Evolutionary conservation across 2,113 vertebrate genomes (phyloP), one percentile per base, ranked within the genome.

Genomic region (Ptychochromis oligacanthus): DNA sequence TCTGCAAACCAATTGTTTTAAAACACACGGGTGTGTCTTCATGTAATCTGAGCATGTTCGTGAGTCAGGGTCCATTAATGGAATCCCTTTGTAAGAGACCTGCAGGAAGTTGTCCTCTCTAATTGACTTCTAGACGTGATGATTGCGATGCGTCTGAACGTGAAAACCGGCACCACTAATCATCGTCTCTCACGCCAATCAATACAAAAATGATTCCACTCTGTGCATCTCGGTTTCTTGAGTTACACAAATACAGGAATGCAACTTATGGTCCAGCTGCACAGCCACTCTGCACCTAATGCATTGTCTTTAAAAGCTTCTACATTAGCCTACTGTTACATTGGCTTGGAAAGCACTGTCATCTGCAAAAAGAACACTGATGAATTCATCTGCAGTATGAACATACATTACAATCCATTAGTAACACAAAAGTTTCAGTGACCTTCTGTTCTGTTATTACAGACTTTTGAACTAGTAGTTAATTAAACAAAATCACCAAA

Each of bases 171-270:
- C 87, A 55, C 75, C 55, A 9, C 81, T 79, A 43, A 88, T 75
- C 54, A 20, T 86, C 2, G 46, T 74, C 81, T 84, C 79, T 79
- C 65, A 75, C 34, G 46, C 26, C 77, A 77, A 92, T 95, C 93
- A 83, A 94, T 94, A 79, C 87, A 87, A 95, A 94, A 87, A 85
- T 18, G 80, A 82, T 93, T 88, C 43, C 22, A 13, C 79, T 75
- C 62, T 80, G 87, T 83, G 72, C 90, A 81, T 87, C 77, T 77
- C 24, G 26, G 86, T 55, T 57, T 74, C 56, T 64, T 59, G 9
- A 80, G 80, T 65, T 40, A 36, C 80, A 84, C 79, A 79, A 11
- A 81, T 85, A 72, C 89, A 85, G 88, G 81, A 89, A 91, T 20
- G 77, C 65, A 81, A 86, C 72, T 88, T n/a, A 84, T 58, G 58